A percentile compares a stretch with the other conserved stretches of the same genome.
Conservation (phyloP, 2,113 vertebrate genomes). For the Collichthys lucidus region DNA sequence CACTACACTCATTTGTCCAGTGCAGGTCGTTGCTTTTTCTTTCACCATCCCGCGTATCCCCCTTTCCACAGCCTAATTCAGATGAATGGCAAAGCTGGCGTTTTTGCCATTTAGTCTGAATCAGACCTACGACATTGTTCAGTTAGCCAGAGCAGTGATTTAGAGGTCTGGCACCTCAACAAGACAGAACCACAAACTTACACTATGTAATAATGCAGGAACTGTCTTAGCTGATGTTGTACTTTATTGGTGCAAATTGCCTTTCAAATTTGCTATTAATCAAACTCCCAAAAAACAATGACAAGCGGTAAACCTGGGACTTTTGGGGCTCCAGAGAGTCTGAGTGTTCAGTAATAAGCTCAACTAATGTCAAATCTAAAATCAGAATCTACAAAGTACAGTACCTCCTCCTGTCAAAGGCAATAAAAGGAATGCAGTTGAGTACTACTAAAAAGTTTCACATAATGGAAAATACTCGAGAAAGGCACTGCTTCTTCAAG, state of each 20-base stretch:
- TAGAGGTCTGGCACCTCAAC: not conserved
- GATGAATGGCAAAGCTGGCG: too few relatives aligned
- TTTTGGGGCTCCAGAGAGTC: not conserved
- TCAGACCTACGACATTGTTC: not conserved
- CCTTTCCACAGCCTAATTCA: too few relatives aligned
- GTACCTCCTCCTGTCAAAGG: not conserved
- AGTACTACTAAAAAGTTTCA: not conserved
- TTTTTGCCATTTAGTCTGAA: too few relatives aligned
- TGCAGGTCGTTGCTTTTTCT: too few relatives aligned
- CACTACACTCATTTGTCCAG: too few relatives aligned
- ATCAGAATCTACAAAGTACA: not conserved
- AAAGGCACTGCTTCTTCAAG: not conserved
- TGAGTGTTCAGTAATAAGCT: not conserved
- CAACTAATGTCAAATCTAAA: not conserved
- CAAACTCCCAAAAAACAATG: not conserved
- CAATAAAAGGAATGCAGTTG: not conserved
- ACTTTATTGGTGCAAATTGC: not conserved
- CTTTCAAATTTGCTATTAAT: not conserved
- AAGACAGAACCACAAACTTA: not conserved
- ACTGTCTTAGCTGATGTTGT: not conserved
- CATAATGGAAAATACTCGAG: conserved; percentile 31
- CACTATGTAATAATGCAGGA: not conserved
- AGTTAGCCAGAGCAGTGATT: not conserved
- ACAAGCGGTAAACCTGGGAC: not conserved
- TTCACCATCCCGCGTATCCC: too few relatives aligned